These are phyloP conservation scores for Pherbina coryleti DNA, from an alignment of 2,888 invertebrate genomes.

Conservation along the genomic window DNA sequence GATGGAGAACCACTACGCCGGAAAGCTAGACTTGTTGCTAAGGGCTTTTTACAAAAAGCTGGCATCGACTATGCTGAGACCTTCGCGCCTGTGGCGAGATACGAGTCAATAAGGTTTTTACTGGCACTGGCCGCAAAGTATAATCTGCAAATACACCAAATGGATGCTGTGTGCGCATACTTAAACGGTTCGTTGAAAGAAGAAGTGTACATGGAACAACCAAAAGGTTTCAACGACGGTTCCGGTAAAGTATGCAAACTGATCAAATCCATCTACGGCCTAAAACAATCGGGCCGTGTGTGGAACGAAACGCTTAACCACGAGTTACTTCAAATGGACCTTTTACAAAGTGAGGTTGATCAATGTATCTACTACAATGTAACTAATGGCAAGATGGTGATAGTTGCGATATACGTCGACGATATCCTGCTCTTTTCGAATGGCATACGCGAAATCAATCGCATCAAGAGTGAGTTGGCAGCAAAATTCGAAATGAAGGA, in stretches of 20 bases:
- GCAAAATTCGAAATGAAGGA: constrained; percentile 40
- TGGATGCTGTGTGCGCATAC: constrained; percentile 36
- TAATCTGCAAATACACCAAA: constrained; percentile 11
- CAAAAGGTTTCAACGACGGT: constrained; percentile 33
- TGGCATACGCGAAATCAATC: too few species aligned
- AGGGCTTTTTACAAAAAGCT: too few species aligned
- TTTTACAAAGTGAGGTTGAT: constrained; percentile 36
- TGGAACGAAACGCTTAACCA: too few species aligned
- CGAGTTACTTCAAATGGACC: too few species aligned
- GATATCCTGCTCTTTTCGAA: constrained; percentile 37
- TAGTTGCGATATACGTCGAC: too few species aligned
- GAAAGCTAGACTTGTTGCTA: not conserved
- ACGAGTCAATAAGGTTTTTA: constrained; percentile 25
- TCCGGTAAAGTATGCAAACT: constrained; percentile 43
- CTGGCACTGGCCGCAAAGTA: not conserved
- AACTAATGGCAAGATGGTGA: too few species aligned
- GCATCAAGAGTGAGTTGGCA: too few species aligned
- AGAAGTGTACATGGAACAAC: too few species aligned
- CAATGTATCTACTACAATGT: constrained; percentile 44
- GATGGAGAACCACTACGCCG: not conserved
- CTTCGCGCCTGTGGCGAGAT: constrained; percentile 26
- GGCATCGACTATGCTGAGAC: too few species aligned
- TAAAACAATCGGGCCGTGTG: too few species aligned
- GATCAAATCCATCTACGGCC: constrained; percentile 38
- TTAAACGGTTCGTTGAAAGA: too few species aligned